These are phyloP conservation scores for Trichogramma pretiosum DNA, from an alignment of 1,140 invertebrate genomes.

Conservation along the genomic window DNA sequence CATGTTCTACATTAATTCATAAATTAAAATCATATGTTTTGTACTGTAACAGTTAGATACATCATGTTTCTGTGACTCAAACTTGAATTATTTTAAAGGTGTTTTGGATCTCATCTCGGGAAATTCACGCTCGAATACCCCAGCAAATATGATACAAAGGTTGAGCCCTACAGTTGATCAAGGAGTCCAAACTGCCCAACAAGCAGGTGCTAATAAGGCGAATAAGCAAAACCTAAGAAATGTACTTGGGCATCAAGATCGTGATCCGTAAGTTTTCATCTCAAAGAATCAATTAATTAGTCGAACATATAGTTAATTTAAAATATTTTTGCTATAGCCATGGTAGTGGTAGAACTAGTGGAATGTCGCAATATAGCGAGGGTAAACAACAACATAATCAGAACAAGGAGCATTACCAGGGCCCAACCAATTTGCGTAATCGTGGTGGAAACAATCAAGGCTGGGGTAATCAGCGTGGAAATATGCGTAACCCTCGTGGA, in stretches of 20 bases:
- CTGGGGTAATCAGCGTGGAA: conserved; percentile 33
- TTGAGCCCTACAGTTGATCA: conserved; percentile 79
- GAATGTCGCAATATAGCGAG: conserved; percentile 39
- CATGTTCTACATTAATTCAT: too few species aligned
- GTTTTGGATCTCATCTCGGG: conserved; percentile 71
- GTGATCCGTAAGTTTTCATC: conserved; percentile 30
- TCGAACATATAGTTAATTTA: background rate
- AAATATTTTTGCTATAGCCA: conserved; percentile 19
- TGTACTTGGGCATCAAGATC: conserved; percentile 35
- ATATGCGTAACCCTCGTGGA: conserved; percentile 38
- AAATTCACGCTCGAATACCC: conserved; percentile 68
- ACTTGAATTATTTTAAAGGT: too few species aligned
- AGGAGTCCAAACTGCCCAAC: conserved; percentile 58
- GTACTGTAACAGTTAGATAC: too few species aligned
- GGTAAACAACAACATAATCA: conserved; percentile 30
- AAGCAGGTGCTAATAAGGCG: conserved; percentile 34
- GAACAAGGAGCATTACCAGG: conserved; percentile 7
- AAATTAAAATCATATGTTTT: too few species aligned
- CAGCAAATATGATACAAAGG: conserved; percentile 56
- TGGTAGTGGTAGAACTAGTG: conserved; percentile 32
- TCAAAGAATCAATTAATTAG: background rate
- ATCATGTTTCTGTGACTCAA: too few species aligned
- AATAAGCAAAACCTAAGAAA: conserved; percentile 37
- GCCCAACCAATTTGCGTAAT: conserved; percentile 2
- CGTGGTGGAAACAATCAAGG: conserved; percentile 45